Percentiles rank a stretch among this genome's conserved stretches.
Conservation (phyloP, 2,888 invertebrate species). For the Cataglyphis cursor region DNA sequence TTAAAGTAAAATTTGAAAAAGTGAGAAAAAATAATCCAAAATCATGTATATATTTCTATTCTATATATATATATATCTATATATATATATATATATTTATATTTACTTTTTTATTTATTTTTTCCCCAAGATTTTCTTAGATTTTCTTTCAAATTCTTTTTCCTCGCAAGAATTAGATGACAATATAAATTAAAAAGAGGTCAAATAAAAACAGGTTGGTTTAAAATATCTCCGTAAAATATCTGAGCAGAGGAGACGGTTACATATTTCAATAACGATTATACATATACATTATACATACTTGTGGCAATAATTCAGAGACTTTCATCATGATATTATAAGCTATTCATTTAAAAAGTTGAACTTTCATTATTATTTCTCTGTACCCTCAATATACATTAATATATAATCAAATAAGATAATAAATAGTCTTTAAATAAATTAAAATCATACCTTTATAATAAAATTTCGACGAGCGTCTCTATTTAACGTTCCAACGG, state of each 20-base stretch:
- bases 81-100: not conserved
- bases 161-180: constrained; percentile 7
- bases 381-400: not conserved
- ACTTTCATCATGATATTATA: not conserved
- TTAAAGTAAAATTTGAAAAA: no score
- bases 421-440: not conserved
- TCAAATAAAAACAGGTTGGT: constrained; percentile 6
- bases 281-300: no score
- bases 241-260: not conserved
- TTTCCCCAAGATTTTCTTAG: not conserved
- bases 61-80: no score
- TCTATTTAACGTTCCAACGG: constrained; percentile 63
- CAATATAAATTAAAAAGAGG: constrained; percentile 6
- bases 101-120: not conserved
- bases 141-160: constrained; percentile 6
- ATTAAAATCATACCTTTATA: constrained; percentile 37
- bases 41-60: no score
- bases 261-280: not conserved
- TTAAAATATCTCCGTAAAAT: not conserved
- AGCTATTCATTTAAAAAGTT: not conserved
- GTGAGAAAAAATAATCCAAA: no score
- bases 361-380: constrained; percentile 13
- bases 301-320: not conserved
- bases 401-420: not conserved
- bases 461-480: not conserved